Base-by-base conservation (phyloP, 2,113 vertebrate genomes). In the Chamaea fasciata region DNA sequence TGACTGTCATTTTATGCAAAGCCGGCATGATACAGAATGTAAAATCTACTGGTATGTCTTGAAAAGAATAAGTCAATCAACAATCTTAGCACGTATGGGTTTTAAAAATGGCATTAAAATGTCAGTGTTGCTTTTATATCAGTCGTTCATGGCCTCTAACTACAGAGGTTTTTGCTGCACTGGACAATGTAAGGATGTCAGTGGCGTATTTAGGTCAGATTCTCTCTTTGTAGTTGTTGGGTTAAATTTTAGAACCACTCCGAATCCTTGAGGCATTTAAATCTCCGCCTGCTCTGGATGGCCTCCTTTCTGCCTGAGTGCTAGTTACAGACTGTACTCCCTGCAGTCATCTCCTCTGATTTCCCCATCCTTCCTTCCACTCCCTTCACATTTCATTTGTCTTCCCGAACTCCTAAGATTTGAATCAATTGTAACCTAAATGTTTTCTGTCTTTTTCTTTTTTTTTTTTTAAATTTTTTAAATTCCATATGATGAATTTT, bases 141-240 rank as follows among this genome's bases (percentile, higher is more conserved):
- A 47, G 47, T 33, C 52, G 41, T 85, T 63, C 19, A 2, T 27
- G 39, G 68, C 83, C 67, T 68, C 44, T 47, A 9, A 75, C 33
- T 42, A 22, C 3, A 55, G 23, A 80, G 33, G 35, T 33, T 94
- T 55, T 39, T 71, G 62, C 35, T 89, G 63, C 62, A n/a, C 49
- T 2, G 9, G 69, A 67, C 47, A 70, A 24, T 8, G 4, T 16
- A 46, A 56, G 53, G 49, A 65, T 57, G 13, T 10, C 44, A 93
- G 71, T 10, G 73, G 50, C 1, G 4, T 88, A 97, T 97, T 96
- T 96, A 96, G 92, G 92, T 96, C 95, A 97, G 75, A 91, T 92
- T 70, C 69, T 67, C 28, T 70, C 59, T 95, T 95, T 91, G 91
- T 89, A 94, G 84, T 69, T 90, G 85, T 87, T 89, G 26, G 87